Evolutionary conservation across 1,140 invertebrate genomes (phyloP).

Genomic region (Mesaphorura yosii): DNA sequence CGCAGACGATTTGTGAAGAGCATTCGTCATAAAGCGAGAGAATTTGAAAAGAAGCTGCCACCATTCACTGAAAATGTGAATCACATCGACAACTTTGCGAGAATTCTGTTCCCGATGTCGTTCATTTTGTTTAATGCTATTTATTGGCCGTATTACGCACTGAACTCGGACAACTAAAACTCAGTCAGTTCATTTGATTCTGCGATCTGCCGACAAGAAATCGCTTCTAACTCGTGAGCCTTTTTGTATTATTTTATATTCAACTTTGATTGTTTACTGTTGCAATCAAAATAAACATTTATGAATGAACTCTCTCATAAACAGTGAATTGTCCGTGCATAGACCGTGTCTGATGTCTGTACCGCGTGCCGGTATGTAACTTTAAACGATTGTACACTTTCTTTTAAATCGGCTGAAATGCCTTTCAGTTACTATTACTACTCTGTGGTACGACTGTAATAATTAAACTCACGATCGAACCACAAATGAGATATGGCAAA

Average conservation of each 20-base stretch:
- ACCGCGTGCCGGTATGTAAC: no score
- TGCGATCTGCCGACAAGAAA: background rate
- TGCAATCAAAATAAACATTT: background rate
- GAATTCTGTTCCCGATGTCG: conserved; percentile 84
- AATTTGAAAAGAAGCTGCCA: conserved; percentile 15
- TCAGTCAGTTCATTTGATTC: background rate
- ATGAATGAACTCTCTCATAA: no score
- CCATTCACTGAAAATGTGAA: conserved; percentile 52
- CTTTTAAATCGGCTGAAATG: no score
- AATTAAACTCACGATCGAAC: no score
- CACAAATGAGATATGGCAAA: no score
- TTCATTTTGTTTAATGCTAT: conserved; percentile 86
- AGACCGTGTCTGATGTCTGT: no score
- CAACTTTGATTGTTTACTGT: background rate
- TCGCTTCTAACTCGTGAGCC: background rate
- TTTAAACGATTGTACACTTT: no score
- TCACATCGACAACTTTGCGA: conserved; percentile 90
- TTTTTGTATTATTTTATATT: background rate
- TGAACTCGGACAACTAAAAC: background rate
- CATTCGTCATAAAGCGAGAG: conserved; percentile 17
- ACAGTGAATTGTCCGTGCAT: no score
- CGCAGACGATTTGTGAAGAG: conserved; percentile 14
- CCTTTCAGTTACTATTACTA: no score
- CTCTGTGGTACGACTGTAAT: no score
- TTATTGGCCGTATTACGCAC: conserved; percentile 91